Conservation (phyloP, 2,888 invertebrate species). For the Polyommatus icarus region DNA sequence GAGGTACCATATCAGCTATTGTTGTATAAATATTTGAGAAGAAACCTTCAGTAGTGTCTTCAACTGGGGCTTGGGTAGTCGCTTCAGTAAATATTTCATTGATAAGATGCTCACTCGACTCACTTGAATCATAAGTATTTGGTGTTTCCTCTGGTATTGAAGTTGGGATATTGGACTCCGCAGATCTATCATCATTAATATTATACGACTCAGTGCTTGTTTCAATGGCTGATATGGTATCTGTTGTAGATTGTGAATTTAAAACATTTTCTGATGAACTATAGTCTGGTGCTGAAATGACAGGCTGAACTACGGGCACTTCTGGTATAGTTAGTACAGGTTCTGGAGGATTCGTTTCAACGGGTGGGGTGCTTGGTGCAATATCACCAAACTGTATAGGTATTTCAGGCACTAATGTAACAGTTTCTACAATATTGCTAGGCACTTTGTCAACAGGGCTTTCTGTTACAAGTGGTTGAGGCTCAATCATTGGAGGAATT, state of each 20-base stretch:
- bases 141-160: constrained; percentile 2
- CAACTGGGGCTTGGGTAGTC: constrained; percentile 40
- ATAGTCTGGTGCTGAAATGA: neutral
- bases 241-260: constrained; percentile 38
- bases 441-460: neutral
- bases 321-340: neutral
- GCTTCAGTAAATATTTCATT: constrained; percentile 41
- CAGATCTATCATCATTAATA: neutral
- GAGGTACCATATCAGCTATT: constrained; percentile 62
- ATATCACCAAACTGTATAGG: neutral
- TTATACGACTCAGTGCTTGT: constrained; percentile 30
- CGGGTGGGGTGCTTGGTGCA: neutral
- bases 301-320: neutral
- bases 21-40: constrained; percentile 62
- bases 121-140: constrained; percentile 31
- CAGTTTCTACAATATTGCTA: neutral
- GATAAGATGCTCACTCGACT: constrained; percentile 37
- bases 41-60: constrained; percentile 47
- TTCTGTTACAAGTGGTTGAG: neutral
- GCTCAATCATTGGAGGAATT: neutral
- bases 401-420: constrained; percentile 17
- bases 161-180: neutral
- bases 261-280: constrained; percentile 33
- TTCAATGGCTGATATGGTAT: constrained; percentile 44
- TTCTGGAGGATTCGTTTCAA: constrained; percentile 2